Percentiles rank a stretch among this genome's conserved stretches.
These are phyloP conservation scores for Gallinago jamesoni DNA, from an alignment of 2,113 vertebrate genomes.

Conservation along the genomic window DNA sequence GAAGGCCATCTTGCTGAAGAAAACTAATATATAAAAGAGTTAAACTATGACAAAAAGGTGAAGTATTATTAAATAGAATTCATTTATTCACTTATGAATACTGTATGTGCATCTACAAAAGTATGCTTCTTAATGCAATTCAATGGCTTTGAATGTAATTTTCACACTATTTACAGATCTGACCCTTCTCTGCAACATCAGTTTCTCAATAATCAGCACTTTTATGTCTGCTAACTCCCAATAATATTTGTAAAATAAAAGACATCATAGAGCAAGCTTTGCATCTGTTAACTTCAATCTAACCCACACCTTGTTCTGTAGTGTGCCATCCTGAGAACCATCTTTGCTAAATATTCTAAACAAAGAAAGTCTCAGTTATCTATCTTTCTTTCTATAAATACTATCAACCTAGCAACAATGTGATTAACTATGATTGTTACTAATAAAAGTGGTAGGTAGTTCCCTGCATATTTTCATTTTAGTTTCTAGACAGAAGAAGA, in stretches of 20 bases:
- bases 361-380: conserved; percentile 30
- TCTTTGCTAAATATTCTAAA: neutral
- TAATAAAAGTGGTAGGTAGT: conserved; percentile 56
- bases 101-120: conserved; percentile 59
- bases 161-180: conserved; percentile 55
- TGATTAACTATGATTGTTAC: conserved; percentile 46
- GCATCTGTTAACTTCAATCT: neutral
- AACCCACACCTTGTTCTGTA: neutral
- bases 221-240: conserved; percentile 47
- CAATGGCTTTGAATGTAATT: conserved; percentile 57
- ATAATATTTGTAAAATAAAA: conserved; percentile 54
- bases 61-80: conserved; percentile 63
- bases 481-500: conserved; percentile 36
- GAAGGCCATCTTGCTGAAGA: conserved; percentile 34
- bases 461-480: conserved; percentile 45
- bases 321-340: neutral
- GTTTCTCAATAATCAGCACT: conserved; percentile 60
- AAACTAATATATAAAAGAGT: conserved; percentile 23
- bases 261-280: neutral
- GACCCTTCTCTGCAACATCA: conserved; percentile 36
- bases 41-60: conserved; percentile 59
- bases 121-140: conserved; percentile 56
- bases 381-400: conserved; percentile 48
- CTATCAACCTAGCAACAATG: conserved; percentile 41
- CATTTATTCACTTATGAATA: conserved; percentile 71